A percentile compares a stretch with the other conserved stretches of the same genome.
These are phyloP conservation scores for Atethmia centrago DNA, from an alignment of 2,888 invertebrate genomes.

Conservation along the genomic window DNA sequence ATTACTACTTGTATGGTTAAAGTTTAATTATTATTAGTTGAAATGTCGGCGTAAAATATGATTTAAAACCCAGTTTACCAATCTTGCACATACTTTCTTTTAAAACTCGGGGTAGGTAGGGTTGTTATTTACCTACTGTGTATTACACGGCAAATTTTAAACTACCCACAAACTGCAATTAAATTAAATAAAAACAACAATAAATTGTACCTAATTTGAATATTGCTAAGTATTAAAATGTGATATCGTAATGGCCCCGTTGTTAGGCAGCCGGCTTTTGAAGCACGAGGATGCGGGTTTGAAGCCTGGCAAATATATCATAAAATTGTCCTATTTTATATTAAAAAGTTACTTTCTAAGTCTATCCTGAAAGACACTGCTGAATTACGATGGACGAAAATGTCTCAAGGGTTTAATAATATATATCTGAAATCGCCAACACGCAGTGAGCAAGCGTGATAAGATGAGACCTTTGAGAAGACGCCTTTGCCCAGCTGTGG, in stretches of 20 bases:
- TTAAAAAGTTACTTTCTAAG: no score
- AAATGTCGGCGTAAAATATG: background rate
- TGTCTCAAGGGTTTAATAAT: background rate
- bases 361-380: no score
- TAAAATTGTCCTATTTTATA: background rate
- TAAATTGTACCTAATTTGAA: background rate
- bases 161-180: slow-evolving; percentile 12
- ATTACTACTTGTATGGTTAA: background rate
- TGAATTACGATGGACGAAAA: background rate
- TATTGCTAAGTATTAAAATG: background rate
- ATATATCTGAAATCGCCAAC: background rate
- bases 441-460: background rate
- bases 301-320: background rate
- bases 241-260: background rate
- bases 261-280: background rate
- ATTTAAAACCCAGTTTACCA: background rate
- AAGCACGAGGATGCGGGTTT: slow-evolving; percentile 1
- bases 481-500: no score
- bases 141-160: background rate
- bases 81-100: background rate
- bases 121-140: background rate
- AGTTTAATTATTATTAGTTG: background rate
- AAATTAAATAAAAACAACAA: no score
- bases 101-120: background rate
- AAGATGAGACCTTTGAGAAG: no score